Evolutionary conservation across 2,797 vertebrate species (phyloP).

Genomic region (Ibycter americanus): DNA sequence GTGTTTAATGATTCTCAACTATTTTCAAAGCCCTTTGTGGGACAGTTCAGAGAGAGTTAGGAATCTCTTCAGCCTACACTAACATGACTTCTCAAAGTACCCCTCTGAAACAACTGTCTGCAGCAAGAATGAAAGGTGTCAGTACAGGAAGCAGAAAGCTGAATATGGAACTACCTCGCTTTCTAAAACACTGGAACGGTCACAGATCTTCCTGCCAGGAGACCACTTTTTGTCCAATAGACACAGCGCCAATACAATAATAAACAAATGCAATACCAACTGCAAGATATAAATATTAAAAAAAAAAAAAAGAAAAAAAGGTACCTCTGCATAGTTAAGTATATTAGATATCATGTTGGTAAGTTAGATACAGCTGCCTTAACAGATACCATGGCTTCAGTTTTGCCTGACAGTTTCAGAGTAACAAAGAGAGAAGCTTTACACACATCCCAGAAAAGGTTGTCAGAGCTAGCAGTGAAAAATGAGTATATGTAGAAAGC

Average conservation of each 20-base stretch:
- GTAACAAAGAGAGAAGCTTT: background rate
- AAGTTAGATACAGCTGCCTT: background rate
- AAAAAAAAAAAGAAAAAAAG: background rate
- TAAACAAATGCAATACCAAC: background rate
- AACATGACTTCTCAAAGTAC: background rate
- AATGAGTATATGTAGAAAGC: background rate
- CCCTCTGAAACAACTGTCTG: background rate
- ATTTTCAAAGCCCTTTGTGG: background rate
- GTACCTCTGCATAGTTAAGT: background rate
- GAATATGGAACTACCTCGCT: background rate
- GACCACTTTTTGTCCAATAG: background rate
- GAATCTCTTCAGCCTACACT: background rate
- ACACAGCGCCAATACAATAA: background rate
- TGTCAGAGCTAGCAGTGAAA: background rate
- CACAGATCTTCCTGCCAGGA: background rate
- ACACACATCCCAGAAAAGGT: background rate
- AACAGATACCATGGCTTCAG: background rate
- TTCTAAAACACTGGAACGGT: background rate
- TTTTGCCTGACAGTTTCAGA: conserved; percentile 13
- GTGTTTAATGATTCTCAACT: background rate
- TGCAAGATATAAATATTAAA: background rate
- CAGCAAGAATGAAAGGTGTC: background rate
- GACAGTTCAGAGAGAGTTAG: background rate
- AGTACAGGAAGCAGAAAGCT: background rate
- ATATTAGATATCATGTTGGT: background rate